A percentile compares a stretch with the other conserved stretches of the same genome.
Conservation (phyloP, 2,888 invertebrate species). For the Meloe dianella region DNA sequence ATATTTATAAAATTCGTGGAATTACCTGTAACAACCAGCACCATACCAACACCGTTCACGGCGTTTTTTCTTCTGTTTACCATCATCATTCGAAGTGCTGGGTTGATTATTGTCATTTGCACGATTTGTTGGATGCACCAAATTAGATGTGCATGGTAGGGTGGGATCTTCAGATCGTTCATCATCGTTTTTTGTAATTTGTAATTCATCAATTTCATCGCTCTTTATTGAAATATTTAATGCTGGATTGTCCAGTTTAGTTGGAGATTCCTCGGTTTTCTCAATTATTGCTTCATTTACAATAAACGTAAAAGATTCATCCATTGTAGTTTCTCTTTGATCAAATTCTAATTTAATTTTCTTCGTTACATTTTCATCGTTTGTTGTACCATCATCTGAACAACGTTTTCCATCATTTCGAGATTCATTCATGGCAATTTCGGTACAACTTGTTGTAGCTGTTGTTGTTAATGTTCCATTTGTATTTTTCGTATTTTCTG, state of each 20-base stretch:
- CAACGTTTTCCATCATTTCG: neutral
- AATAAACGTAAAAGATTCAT: neutral
- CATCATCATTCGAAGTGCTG: constrained; percentile 5
- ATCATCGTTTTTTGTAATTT: too few relatives aligned
- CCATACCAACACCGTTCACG: constrained; percentile 67
- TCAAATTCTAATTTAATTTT: constrained; percentile 16
- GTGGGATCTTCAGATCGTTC: too few relatives aligned
- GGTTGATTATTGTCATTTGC: too few relatives aligned
- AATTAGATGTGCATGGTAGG: too few relatives aligned
- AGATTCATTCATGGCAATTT: neutral
- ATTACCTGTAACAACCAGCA: constrained; percentile 67
- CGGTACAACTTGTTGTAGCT: neutral
- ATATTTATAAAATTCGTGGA: neutral
- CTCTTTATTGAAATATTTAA: neutral
- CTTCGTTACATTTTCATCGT: constrained; percentile 15
- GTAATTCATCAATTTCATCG: neutral
- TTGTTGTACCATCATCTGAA: constrained; percentile 4
- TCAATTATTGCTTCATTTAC: constrained; percentile 6
- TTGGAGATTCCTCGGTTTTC: constrained; percentile 11
- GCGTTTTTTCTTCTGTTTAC: constrained; percentile 21
- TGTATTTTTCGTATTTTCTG: neutral
- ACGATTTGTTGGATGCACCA: too few relatives aligned
- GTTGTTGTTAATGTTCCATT: neutral
- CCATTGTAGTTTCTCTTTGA: neutral
- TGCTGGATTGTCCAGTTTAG: too few relatives aligned